phyloP scores from a whole-genome alignment of 2,888 invertebrate species.

The Phyllotreta striolata region DNA sequence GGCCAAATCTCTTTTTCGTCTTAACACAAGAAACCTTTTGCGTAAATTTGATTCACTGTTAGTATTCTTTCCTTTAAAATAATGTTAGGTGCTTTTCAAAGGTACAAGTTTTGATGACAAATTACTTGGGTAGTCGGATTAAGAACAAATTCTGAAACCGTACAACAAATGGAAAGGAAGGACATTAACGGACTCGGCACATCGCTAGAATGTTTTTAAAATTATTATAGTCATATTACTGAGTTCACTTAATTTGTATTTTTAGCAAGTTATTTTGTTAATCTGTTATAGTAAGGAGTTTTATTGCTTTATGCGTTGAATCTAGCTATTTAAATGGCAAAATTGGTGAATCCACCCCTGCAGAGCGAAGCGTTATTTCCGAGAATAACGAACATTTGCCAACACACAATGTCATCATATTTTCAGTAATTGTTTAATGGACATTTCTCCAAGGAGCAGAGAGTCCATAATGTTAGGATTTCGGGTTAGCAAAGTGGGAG shows the following conservation, averaged over 20 bases:
- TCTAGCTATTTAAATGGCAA: too few species aligned
- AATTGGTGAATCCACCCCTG: not conserved
- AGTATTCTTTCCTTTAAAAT: conserved; percentile 13
- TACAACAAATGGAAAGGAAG: not conserved
- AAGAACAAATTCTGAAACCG: conserved; percentile 31
- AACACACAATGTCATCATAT: conserved; percentile 31
- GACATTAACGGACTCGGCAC: not conserved
- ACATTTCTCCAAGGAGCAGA: conserved; percentile 42
- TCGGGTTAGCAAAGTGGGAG: conserved; percentile 1
- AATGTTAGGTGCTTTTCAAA: conserved; percentile 21
- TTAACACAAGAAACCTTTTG: not conserved
- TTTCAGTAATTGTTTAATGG: conserved; percentile 44
- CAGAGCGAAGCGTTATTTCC: conserved; percentile 23
- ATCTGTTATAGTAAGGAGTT: too few species aligned
- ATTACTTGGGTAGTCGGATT: conserved; percentile 30
- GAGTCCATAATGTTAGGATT: conserved; percentile 38
- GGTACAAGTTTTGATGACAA: conserved; percentile 36
- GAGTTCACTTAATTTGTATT: too few species aligned
- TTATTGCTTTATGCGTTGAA: too few species aligned
- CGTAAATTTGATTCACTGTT: not conserved
- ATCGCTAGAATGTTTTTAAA: too few species aligned
- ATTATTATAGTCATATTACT: too few species aligned
- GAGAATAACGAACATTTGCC: conserved; percentile 34
- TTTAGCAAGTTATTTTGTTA: too few species aligned
- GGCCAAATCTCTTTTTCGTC: not conserved